Evolutionary conservation across 2,888 invertebrate species (phyloP), one percentile per base, ranked within the genome.

Genomic region (Caenorhabditis angaria): DNA sequence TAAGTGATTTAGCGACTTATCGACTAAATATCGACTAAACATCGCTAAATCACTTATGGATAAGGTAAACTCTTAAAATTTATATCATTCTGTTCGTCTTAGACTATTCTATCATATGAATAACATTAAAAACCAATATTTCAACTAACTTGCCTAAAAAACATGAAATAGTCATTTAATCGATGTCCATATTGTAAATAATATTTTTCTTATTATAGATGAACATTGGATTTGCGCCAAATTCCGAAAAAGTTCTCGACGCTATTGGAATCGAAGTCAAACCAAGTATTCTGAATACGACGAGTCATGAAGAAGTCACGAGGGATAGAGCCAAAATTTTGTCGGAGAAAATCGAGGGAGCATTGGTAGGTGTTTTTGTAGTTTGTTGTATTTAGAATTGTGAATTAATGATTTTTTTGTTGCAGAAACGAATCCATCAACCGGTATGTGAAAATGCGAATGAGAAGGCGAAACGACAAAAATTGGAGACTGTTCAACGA

Each of bases 281-380:
- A 41, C 41, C 41, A 3, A 14, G 41, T 18, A 41, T 18, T 14
- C 18, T 18, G 10, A 41, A 41, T 14, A 6, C 18, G 5, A 4
- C 50, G 50, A 22, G 22, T 22, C 8, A 22, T 20, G 22, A 2
- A 22, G 22, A 20, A 12, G 50, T 50, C 2, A 50, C 22, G 5
- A 8, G 22, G 4, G 50, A 50, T 3, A 41, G 41, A 14, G 41
- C 41, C 6, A 41, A 41, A 41, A 18, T 41, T 3, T 41, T 41
- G 41, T 41, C 24, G 8, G 62, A 65, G 41, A 70, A 66, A 48
- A 63, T 66, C 28, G 59, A 51, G n/a, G 58, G 57, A 25, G 61
- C 61, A 27, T 65, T 70, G 65, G 70, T 70, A 50, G 61, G 61
- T 50, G 14, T 48, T 48, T 14, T 48, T 5, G 14, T 10, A 10